Percentiles rank a stretch among this genome's conserved stretches.
phyloP scores from a whole-genome alignment of 2,888 invertebrate species.

The Drosophila meridionalis region DNA sequence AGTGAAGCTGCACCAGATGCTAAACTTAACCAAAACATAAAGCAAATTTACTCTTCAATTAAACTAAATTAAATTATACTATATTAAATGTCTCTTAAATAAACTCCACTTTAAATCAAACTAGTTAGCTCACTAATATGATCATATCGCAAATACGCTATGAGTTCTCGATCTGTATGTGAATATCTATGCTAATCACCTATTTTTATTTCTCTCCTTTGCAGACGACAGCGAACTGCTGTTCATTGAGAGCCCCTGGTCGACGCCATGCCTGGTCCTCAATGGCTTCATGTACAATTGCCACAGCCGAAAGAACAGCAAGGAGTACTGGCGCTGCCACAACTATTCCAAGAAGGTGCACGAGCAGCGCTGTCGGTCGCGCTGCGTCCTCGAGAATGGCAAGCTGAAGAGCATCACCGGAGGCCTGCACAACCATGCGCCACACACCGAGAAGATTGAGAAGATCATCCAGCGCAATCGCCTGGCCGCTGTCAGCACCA shows the following conservation, averaged over 20 bases:
- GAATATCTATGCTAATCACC: neutral
- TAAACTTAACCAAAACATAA: conserved; percentile 18
- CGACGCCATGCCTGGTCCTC: conserved; percentile 84
- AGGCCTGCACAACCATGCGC: conserved; percentile 84
- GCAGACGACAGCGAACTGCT: conserved; percentile 70
- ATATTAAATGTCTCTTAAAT: conserved; percentile 25
- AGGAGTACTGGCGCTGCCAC: conserved; percentile 85
- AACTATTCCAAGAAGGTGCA: conserved; percentile 85
- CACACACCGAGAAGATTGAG: conserved; percentile 84
- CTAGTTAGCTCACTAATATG: conserved; percentile 26
- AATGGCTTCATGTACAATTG: conserved; percentile 85
- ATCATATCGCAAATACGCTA: neutral
- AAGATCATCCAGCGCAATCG: conserved; percentile 83
- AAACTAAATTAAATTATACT: conserved; percentile 15
- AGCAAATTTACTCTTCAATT: conserved; percentile 4
- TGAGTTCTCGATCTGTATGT: neutral
- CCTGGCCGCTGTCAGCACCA: conserved; percentile 56
- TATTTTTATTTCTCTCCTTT: neutral
- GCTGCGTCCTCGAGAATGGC: conserved; percentile 84
- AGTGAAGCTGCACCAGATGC: conserved; percentile 39
- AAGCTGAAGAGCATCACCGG: conserved; percentile 83
- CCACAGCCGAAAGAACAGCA: conserved; percentile 84
- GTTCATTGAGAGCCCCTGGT: conserved; percentile 85
- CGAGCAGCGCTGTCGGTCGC: conserved; percentile 83
- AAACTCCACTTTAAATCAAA: conserved; percentile 28